These are phyloP conservation scores for Peromyscus californicus DNA, from an alignment of 2,113 vertebrate species.

Conservation along the genomic window DNA sequence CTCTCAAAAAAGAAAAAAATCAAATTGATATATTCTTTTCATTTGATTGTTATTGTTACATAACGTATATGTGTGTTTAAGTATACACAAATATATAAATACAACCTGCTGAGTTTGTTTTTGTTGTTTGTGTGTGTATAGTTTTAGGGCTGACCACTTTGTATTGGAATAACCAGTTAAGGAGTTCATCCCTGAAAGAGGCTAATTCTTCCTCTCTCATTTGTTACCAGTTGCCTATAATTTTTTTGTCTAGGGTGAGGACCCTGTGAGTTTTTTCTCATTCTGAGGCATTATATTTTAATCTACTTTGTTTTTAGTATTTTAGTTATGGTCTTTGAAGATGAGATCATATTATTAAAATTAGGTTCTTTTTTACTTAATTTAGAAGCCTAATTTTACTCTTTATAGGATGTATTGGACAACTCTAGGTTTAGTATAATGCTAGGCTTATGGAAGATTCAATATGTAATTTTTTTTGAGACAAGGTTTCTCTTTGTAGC, in stretches of 20 bases:
- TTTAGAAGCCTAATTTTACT: not conserved
- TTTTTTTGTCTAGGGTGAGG: not conserved
- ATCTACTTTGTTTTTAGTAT: not conserved
- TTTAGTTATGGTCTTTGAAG: slow-evolving; percentile 19
- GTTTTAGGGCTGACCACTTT: not conserved
- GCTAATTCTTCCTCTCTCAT: not conserved
- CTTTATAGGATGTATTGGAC: not conserved
- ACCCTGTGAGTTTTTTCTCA: not conserved
- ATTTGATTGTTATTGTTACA: not conserved
- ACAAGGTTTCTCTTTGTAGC: not conserved
- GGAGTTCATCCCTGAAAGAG: not conserved
- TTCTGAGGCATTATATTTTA: slow-evolving; percentile 5
- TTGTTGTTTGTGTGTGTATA: not conserved
- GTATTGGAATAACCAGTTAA: not conserved
- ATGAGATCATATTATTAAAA: not conserved
- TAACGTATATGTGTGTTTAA: not conserved
- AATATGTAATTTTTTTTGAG: not conserved
- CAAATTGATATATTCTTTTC: not conserved
- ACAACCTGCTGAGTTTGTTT: not conserved
- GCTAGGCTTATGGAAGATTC: not conserved
- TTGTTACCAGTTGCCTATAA: not conserved
- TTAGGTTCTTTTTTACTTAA: not conserved
- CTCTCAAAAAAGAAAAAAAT: not conserved
- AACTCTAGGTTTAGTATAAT: not conserved
- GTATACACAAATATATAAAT: too few species aligned